Evolutionary conservation across 1,140 invertebrate species (phyloP), one percentile per base, ranked within the genome.

Genomic region (Scaptomyza pallida): DNA sequence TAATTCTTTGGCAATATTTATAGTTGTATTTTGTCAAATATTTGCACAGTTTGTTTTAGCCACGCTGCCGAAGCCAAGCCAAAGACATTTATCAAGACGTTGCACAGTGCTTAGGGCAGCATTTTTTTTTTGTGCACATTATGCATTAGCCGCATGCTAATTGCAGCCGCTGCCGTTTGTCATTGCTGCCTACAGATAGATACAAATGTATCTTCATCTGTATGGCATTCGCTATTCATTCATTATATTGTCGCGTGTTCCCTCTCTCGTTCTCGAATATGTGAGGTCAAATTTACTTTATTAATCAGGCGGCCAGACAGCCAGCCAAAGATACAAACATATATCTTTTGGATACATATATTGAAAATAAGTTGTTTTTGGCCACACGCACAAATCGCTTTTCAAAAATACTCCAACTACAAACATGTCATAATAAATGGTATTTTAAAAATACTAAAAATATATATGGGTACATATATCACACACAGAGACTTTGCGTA

Each of bases 21-120:
- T 88, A 89, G 82, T 88, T 88, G 83, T 88, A 88, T 88, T 88
- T 88, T 88, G 82, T 88, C 83, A 89, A 88, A 88, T 88, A 88
- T 88, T 88, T 88, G 82, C 82, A 88, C 82, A 88, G 82, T 88
- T 88, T 88, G 82, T 88, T 88, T 75, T 88, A 30, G 63, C 44
- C 50, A n/a, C 67, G 82, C 71, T 89, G 82, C 69, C 75, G 88
- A 82, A 82, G 83, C 61, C 83, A 88, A 82, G 82, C 69, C 75
- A 86, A 82, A 82, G 83, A 64, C 83, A 88, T 88, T 88, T 88
- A 88, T 88, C 78, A 88, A 88, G 75, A 64, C 64, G 69, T 4
- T 2, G 4, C 19, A 21, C 26, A 9, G 26, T 0, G 5, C 26
- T 6, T 6, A 23, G 21, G 21, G 52, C 79, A 56, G 55, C 57